phyloP scores from a whole-genome alignment of 2,888 invertebrate species.

The Rhorus exstirpatorius region DNA sequence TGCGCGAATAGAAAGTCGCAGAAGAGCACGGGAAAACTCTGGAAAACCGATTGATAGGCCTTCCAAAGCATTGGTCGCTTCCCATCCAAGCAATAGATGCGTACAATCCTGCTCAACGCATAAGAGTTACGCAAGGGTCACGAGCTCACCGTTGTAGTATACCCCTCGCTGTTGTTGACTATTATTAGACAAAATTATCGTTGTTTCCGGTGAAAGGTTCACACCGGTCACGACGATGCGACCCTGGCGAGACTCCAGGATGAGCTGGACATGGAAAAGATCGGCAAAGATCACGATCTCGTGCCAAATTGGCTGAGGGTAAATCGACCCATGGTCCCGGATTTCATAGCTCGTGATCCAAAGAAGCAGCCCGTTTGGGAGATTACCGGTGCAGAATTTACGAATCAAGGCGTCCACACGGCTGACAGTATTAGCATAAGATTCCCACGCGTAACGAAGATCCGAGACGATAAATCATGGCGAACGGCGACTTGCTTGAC shows the following conservation, averaged over 20 bases:
- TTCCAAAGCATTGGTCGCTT: too few species aligned
- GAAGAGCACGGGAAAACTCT: too few species aligned
- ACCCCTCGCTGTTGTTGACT: too few species aligned
- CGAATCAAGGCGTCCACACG: conserved; percentile 94
- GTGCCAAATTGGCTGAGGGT: conserved; percentile 94
- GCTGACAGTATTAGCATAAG: conserved; percentile 97
- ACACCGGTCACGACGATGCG: conserved; percentile 95
- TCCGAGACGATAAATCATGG: conserved; percentile 95
- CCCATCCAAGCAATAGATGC: too few species aligned
- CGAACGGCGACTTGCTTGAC: conserved; percentile 93
- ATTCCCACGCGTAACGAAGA: conserved; percentile 95
- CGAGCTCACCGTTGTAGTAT: too few species aligned
- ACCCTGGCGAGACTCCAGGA: conserved; percentile 92
- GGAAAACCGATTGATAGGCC: too few species aligned
- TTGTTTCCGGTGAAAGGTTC: conserved; percentile 86
- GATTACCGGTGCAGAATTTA: conserved; percentile 94
- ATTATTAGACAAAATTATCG: neutral
- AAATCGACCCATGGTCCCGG: conserved; percentile 94
- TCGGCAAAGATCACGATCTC: conserved; percentile 90
- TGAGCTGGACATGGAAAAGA: conserved; percentile 92
- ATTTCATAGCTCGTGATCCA: conserved; percentile 95
- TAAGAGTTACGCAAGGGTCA: too few species aligned
- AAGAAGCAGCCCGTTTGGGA: conserved; percentile 97
- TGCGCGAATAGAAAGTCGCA: too few species aligned
- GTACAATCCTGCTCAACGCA: too few species aligned